Evolutionary conservation across 1,140 invertebrate species (phyloP), one percentile per base, ranked within the genome.

Genomic region (Leptonema lineaticorne): DNA sequence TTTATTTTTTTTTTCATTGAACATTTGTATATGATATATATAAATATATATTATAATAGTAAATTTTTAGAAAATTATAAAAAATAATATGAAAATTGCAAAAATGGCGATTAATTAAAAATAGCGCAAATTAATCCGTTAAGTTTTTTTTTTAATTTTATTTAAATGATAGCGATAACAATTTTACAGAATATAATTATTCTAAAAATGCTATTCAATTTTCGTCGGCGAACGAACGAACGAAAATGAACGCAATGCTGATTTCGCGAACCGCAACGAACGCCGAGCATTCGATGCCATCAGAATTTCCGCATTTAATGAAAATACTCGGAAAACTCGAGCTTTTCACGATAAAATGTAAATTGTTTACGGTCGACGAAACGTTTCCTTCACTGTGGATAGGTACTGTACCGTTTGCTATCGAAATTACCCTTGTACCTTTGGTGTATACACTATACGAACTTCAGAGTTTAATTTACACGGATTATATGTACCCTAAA

Each of bases 321-420:
- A 53, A 24, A 26, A 53, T 14, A 26, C 24, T 24, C 22, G 9
- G 24, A 53, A 53, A 53, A 24, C 50, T 20, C 50, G 27, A 18
- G 20, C 5, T 9, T 22, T 24, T 22, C 50, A 59, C 30, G 57
- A 41, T 41, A 59, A 41, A 59, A 59, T 59, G 28, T 59, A 41
- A 59, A 59, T 59, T 59, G 28, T 59, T 59, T 30, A 59, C 33
- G 18, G 16, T n/a, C 57, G 28, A 53, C 18, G 24, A 16, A 59
- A 59, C 57, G 33, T 33, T 59, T 9, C 24, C 24, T 20, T 59
- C 28, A n/a, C 9, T 4, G 28, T 16, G 22, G 57, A 33, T 22
- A 59, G 57, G 33, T 53, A 24, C 50, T 20, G 50, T 53, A 45
- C 37, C 37, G 37, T 45, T 16, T 4, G 14, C 37, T 16, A 7